Conservation (phyloP, 2,888 invertebrate genomes). For the Cephus pygmeus region DNA sequence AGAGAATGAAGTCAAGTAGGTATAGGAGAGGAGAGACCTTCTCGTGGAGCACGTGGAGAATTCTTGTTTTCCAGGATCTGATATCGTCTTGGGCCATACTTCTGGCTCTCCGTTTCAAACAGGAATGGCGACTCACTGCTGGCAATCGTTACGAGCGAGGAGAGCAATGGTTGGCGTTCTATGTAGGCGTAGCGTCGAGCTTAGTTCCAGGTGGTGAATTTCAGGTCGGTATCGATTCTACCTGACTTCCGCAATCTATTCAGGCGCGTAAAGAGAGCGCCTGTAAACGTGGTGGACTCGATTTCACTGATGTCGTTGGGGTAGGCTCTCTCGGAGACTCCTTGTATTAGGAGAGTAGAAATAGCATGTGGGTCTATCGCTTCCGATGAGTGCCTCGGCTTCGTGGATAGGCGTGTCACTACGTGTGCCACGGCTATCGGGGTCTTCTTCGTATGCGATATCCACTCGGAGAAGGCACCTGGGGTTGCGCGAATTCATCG, state of each 20-base stretch:
- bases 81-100: not conserved
- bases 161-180: not conserved
- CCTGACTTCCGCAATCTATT: not conserved
- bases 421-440: not conserved
- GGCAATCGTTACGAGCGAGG: slow-evolving; percentile 23
- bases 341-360: slow-evolving; percentile 41
- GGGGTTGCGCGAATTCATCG: not conserved
- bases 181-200: not conserved
- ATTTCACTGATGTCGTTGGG: slow-evolving; percentile 41
- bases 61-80: not conserved
- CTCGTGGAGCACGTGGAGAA: not conserved
- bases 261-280: slow-evolving; percentile 22
- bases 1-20: not conserved
- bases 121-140: not conserved
- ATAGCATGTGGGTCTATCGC: slow-evolving; percentile 18
- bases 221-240: not conserved
- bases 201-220: not conserved
- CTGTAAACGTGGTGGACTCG: slow-evolving; percentile 18
- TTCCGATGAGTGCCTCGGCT: not conserved
- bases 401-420: slow-evolving; percentile 2
- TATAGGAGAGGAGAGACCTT: not conserved
- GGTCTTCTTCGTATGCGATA: not conserved
- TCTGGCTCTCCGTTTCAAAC: not conserved
- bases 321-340: slow-evolving; percentile 54
- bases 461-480: not conserved